phyloP scores from a whole-genome alignment of 2,888 invertebrate genomes.

The Myopa testacea region DNA sequence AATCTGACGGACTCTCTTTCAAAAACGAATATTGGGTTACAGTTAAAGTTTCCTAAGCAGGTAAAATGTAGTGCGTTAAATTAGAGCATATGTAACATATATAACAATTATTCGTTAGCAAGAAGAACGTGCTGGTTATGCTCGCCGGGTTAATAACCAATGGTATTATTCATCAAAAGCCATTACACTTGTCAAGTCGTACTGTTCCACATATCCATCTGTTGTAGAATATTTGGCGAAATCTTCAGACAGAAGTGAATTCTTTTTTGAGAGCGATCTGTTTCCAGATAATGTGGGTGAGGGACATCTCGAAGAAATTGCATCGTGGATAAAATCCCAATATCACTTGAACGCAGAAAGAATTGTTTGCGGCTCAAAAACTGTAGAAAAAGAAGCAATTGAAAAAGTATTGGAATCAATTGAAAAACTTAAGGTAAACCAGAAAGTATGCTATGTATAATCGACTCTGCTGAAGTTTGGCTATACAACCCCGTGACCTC shows the following conservation, averaged over 20 bases:
- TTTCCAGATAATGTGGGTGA: constrained; percentile 71
- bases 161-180: constrained; percentile 89
- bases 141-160: constrained; percentile 75
- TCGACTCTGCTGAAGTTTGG: no score
- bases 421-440: constrained; percentile 65
- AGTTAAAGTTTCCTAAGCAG: constrained; percentile 90
- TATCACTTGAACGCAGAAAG: constrained; percentile 74
- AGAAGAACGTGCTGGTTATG: constrained; percentile 83
- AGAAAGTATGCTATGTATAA: constrained; percentile 44
- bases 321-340: constrained; percentile 80
- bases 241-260: constrained; percentile 71
- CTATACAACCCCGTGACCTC: no score
- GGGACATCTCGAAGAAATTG: constrained; percentile 69
- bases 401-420: constrained; percentile 65
- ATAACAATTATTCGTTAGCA: constrained; percentile 65
- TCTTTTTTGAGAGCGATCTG: constrained; percentile 77
- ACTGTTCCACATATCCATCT: constrained; percentile 78
- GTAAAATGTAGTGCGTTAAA: constrained; percentile 63
- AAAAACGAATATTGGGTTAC: constrained; percentile 86
- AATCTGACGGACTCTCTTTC: constrained; percentile 67
- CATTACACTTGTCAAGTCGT: constrained; percentile 77
- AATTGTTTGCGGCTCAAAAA: constrained; percentile 77
- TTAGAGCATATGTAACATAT: not conserved
- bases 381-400: constrained; percentile 77
- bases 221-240: constrained; percentile 73